Base-by-base conservation (phyloP, 2,113 vertebrate species). In the Ailurus styani region DNA sequence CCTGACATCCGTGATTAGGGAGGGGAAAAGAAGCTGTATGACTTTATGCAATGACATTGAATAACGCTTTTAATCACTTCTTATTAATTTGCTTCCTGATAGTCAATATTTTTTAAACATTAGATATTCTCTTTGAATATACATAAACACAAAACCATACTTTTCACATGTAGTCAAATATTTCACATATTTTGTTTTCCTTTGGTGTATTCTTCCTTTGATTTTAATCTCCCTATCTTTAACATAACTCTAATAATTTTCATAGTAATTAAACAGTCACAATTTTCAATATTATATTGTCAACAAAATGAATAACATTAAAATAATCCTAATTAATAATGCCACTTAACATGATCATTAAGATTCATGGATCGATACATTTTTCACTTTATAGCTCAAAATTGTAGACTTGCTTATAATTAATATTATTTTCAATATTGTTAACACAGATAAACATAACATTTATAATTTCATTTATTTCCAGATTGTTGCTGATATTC, bases 371-470 rank as follows among this genome's bases (percentile, higher is more conserved):
- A 79, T 75, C 13, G 15, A 90, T 91, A 73, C 4, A 31, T 31
- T 93, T 90, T 87, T 73, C 14, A 91, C 1, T 42, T 72, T 62
- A 70, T 1, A 37, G 37, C 40, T 91, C 14, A 87, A 75, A 87
- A 20, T 84, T 78, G 2, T 84, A n/a, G 0, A 72, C 34, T 54
- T 70, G 52, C 42, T 37, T 68, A 12, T 87, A 79, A 81, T 77
- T 96, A 85, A 55, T 66, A 81, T 60, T 87, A 34, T 82, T 60
- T 9, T 72, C 37, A 92, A n/a, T 95, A 66, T 79, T 75, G 52
- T 95, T 13, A 87, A 77, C 40, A 40, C 3, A 86, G 52, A 83
- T 64, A 62, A 55, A 29, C 1, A 62, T 17, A 70, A 31, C 66
- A 79, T 47, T 78, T 87, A 62, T 54, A n/a, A 68, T 78, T 82